Base-by-base conservation (phyloP, 2,888 invertebrate species). In the Hypomecis punctinalis region DNA sequence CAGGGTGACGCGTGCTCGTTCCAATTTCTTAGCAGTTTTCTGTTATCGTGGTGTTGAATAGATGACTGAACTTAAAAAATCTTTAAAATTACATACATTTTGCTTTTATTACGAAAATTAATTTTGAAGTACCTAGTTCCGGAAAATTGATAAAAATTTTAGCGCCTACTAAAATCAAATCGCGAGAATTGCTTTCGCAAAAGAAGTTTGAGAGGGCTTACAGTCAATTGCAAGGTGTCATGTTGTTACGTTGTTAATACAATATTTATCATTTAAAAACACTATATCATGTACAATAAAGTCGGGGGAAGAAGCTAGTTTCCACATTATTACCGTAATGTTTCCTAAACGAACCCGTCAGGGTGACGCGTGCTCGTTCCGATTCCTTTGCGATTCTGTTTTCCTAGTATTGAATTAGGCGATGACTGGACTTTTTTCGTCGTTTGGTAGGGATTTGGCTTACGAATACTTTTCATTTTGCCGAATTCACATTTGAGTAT, bases 261-360 rank as follows among this genome's bases (percentile, higher is more conserved):
- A 23, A 23, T 23, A 23, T 23, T 23, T 3, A 23, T 23, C 23
- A 23, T 23, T 23, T 23, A 23, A 23, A 23, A 23, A 23, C 23
- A 23, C 23, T 23, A 3, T 23, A 23, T 23, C 3, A 3, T 23
- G 23, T 23, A 23, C 23, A 23, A 23, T 23, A 23, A 23, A 23
- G 23, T 23, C 23, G 23, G 23, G 23, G 23, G 23, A 23, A 23
- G 23, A 23, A 51, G 37, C 51, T 51, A 37, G 37, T 35, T 1
- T 9, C 39, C 5, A 4, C 35, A n/a, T 23, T 35, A 53, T 61
- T 42, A 49, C 51, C 35, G 56, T 46, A 62, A 62, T 57, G 45
- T 62, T 52, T 56, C 46, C 45, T 55, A 52, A 57, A 56, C 52
- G 61, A 51, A 61, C 52, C 39, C 45, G 56, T 46, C 46, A 62